Conservation (phyloP, 2,888 invertebrate species). For the Xylocampa areola region DNA sequence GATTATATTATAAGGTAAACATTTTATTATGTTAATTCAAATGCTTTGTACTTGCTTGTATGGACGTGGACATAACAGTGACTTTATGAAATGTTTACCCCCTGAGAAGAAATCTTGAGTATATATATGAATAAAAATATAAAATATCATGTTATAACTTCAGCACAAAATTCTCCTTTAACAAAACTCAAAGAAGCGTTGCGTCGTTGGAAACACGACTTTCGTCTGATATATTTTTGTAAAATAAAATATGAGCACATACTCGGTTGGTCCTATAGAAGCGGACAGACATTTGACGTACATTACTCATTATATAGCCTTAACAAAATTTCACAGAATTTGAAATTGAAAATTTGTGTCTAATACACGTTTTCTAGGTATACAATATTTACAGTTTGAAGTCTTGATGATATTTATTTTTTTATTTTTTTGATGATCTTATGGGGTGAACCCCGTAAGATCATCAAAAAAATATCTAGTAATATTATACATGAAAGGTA, state of each 20-base stretch:
- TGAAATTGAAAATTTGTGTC: slow-evolving; percentile 62
- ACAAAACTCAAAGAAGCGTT: slow-evolving; percentile 3
- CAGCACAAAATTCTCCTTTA: slow-evolving; percentile 4
- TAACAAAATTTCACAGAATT: slow-evolving; percentile 57
- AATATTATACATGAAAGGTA: too few relatives aligned
- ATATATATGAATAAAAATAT: not conserved
- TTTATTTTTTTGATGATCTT: too few relatives aligned
- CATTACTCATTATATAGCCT: slow-evolving; percentile 60
- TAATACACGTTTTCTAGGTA: slow-evolving; percentile 30
- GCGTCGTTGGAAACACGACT: slow-evolving; percentile 48
- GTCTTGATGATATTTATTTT: too few relatives aligned
- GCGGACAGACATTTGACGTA: slow-evolving; percentile 68
- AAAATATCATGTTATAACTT: not conserved
- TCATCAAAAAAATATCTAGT: too few relatives aligned
- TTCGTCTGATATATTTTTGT: slow-evolving; percentile 62
- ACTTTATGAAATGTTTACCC: too few relatives aligned
- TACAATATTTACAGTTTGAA: slow-evolving; percentile 1
- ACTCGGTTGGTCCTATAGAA: slow-evolving; percentile 47
- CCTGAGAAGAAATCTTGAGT: too few relatives aligned
- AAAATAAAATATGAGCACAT: slow-evolving; percentile 63
- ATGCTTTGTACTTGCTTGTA: too few relatives aligned
- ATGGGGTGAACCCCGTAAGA: too few relatives aligned
- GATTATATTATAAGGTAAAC: too few relatives aligned
- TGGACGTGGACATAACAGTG: too few relatives aligned
- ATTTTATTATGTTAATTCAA: too few relatives aligned